Conservation (phyloP, 2,888 invertebrate genomes). For the Drosophila subquinaria region DNA sequence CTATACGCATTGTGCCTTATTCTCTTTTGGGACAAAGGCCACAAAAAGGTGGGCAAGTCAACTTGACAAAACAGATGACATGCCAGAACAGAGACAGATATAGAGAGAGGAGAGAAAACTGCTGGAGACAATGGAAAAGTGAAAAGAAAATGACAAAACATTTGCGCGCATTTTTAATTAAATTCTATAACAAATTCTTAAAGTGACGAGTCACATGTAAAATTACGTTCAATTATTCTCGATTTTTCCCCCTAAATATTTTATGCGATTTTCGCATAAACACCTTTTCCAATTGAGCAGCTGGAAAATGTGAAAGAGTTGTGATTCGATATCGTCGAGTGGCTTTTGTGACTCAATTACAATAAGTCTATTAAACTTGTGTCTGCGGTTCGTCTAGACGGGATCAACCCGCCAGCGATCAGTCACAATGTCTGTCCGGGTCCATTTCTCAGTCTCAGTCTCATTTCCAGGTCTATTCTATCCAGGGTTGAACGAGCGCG, state of each 20-base stretch:
- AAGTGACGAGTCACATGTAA: conserved; percentile 55
- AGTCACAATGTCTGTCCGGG: conserved; percentile 48
- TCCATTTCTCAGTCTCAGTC: not conserved
- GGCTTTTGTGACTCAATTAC: conserved; percentile 82
- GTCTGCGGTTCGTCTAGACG: conserved; percentile 76
- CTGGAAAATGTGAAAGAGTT: conserved; percentile 62
- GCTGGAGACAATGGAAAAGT: conserved; percentile 22
- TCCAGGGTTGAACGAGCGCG: conserved; percentile 64
- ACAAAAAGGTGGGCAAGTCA: conserved; percentile 77
- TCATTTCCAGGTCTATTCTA: conserved; percentile 26
- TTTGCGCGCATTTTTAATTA: conserved; percentile 68
- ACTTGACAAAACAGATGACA: conserved; percentile 61
- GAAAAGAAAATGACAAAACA: conserved; percentile 47
- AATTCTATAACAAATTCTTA: conserved; percentile 40
- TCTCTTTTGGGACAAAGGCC: conserved; percentile 74
- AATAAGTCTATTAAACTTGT: conserved; percentile 80
- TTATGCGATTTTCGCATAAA: conserved; percentile 9
- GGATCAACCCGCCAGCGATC: conserved; percentile 34
- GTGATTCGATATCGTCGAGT: conserved; percentile 68
- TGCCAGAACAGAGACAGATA: conserved; percentile 27
- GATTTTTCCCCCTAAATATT: conserved; percentile 11
- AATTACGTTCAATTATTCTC: conserved; percentile 53
- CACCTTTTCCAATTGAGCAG: conserved; percentile 54
- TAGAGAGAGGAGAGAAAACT: not conserved
- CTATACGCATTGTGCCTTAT: conserved; percentile 63